phyloP scores from a whole-genome alignment of 2,113 vertebrate species.

The Procapra przewalskii region DNA sequence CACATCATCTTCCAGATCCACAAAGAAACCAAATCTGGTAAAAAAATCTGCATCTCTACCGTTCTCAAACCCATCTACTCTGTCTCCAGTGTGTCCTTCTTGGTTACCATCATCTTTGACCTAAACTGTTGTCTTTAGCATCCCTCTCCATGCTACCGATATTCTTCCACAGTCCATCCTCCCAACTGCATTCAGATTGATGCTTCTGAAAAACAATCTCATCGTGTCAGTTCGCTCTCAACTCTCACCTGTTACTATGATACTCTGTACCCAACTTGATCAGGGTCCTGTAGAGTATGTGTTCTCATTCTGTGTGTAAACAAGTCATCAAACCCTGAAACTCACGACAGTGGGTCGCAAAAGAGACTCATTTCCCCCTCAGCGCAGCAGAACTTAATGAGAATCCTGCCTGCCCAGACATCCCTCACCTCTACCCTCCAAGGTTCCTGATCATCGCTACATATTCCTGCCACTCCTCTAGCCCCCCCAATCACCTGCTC shows the following conservation, averaged over 20 bases:
- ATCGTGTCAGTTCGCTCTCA: background rate
- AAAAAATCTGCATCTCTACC: background rate
- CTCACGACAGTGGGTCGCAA: fast-evolving
- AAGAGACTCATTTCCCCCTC: background rate
- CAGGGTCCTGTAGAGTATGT: background rate
- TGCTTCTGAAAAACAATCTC: background rate
- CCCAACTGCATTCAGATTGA: background rate
- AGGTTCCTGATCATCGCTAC: background rate
- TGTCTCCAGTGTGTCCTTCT: background rate
- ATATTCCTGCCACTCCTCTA: fast-evolving
- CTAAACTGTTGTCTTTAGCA: background rate
- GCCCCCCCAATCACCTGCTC: background rate
- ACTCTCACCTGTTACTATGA: fast-evolving
- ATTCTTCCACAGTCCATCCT: fast-evolving
- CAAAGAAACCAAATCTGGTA: background rate
- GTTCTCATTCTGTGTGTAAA: background rate
- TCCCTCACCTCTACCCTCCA: fast-evolving
- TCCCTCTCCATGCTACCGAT: background rate
- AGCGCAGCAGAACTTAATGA: background rate
- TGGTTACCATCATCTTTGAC: background rate
- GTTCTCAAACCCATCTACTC: background rate
- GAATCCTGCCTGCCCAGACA: background rate
- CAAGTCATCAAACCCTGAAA: background rate
- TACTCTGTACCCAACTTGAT: background rate
- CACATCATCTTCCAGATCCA: background rate